Conservation (phyloP, 2,113 vertebrate species). For the Zapus hudsonius region DNA sequence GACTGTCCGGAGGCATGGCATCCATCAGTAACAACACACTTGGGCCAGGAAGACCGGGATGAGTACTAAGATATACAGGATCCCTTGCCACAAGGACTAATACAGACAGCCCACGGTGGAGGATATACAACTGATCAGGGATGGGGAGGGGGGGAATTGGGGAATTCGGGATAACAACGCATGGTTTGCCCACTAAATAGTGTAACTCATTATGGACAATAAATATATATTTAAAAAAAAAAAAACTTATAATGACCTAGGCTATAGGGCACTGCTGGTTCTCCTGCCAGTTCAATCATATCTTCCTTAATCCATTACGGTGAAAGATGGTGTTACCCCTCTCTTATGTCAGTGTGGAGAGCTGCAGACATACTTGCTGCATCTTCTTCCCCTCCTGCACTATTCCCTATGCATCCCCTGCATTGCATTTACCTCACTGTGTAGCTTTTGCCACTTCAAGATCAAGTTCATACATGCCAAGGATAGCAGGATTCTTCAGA, state of each 20-base stretch:
- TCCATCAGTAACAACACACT: too few species aligned
- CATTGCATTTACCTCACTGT: background rate
- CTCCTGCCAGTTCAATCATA: constrained; percentile 16
- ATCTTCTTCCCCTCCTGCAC: background rate
- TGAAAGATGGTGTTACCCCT: background rate
- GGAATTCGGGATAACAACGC: too few species aligned
- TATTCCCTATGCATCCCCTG: background rate
- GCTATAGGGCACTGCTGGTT: background rate
- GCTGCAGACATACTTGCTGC: background rate
- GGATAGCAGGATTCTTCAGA: background rate
- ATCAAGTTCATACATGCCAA: background rate
- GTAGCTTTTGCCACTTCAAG: constrained; percentile 3
- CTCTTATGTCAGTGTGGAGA: background rate
- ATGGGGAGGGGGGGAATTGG: too few species aligned
- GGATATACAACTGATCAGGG: too few species aligned
- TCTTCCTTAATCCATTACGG: background rate
- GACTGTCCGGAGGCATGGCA: too few species aligned
- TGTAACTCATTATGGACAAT: too few species aligned
- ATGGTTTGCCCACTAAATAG: too few species aligned
- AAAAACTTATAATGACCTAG: constrained; percentile 4
- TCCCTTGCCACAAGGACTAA: too few species aligned
- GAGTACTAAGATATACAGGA: too few species aligned
- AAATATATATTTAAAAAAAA: too few species aligned
- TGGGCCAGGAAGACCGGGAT: too few species aligned
- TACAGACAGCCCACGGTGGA: too few species aligned